A percentile compares a stretch with the other conserved stretches of the same genome.
Evolutionary conservation across 2,888 invertebrate species (phyloP).

Genomic region (Euzophera pinguis): DNA sequence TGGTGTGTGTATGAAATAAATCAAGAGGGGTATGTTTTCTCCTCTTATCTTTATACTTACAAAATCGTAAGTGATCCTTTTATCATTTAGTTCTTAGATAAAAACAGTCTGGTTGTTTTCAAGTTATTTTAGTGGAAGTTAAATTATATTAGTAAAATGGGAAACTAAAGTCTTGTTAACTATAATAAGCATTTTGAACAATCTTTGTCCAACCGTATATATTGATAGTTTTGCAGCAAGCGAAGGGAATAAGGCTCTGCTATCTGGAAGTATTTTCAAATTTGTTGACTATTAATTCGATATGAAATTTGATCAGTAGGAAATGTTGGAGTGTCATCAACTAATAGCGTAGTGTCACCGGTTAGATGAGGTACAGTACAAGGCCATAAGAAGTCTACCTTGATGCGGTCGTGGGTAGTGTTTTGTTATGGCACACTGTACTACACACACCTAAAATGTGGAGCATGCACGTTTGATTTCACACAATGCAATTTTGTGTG

Average conservation of each 20-base stretch:
- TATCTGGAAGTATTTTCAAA: no score
- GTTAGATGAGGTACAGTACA: slow-evolving; percentile 31
- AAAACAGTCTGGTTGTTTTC: neutral
- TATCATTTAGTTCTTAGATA: neutral
- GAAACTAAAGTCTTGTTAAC: no score
- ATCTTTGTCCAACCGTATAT: no score
- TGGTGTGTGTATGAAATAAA: neutral
- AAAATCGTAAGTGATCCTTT: neutral
- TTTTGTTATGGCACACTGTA: slow-evolving; percentile 15
- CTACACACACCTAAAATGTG: slow-evolving; percentile 1
- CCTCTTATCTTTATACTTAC: neutral
- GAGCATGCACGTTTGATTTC: neutral
- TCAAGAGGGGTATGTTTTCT: neutral
- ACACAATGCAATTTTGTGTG: neutral
- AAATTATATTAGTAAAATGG: no score
- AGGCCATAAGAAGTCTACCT: slow-evolving; percentile 42
- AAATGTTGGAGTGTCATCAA: slow-evolving; percentile 2
- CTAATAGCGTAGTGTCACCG: neutral
- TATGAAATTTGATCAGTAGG: neutral
- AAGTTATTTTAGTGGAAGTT: neutral
- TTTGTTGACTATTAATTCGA: neutral
- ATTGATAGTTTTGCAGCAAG: no score
- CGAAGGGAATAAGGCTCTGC: no score
- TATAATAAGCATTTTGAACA: no score
- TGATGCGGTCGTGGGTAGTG: slow-evolving; percentile 37